Evolutionary conservation across 2,797 vertebrate genomes (phyloP).

Genomic region (Adelosebastes latens): DNA sequence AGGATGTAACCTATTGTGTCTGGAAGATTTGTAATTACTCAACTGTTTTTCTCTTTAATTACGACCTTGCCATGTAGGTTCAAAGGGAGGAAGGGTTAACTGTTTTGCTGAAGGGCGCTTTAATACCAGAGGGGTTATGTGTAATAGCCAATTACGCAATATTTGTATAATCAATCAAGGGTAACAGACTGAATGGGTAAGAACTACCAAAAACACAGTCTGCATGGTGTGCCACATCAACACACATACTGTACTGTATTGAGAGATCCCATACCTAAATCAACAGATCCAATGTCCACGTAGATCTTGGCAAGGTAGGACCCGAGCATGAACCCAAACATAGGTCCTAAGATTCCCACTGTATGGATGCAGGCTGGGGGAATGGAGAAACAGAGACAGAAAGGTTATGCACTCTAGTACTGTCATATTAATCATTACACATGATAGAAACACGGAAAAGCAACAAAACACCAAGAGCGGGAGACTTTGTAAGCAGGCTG

Average conservation of each 20-base stretch:
- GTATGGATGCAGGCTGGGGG: slow-evolving; percentile 87
- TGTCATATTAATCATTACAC: not conserved
- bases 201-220: not conserved
- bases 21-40: not conserved
- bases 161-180: not conserved
- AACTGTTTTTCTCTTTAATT: not conserved
- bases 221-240: not conserved
- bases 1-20: not conserved
- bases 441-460: not conserved
- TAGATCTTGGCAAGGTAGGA: slow-evolving; percentile 91
- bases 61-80: not conserved
- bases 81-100: not conserved
- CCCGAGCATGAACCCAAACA: slow-evolving; percentile 90
- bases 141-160: not conserved
- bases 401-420: not conserved
- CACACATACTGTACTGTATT: not conserved
- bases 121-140: not conserved
- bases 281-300: slow-evolving; percentile 89
- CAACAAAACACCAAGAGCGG: not conserved
- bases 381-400: slow-evolving; percentile 29
- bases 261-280: slow-evolving; percentile 84
- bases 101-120: not conserved
- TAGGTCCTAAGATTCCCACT: slow-evolving; percentile 86
- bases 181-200: not conserved
- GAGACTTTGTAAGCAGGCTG: not conserved